Conservation (phyloP, 2,797 vertebrate species). For the Neopelma chrysocephalum region DNA sequence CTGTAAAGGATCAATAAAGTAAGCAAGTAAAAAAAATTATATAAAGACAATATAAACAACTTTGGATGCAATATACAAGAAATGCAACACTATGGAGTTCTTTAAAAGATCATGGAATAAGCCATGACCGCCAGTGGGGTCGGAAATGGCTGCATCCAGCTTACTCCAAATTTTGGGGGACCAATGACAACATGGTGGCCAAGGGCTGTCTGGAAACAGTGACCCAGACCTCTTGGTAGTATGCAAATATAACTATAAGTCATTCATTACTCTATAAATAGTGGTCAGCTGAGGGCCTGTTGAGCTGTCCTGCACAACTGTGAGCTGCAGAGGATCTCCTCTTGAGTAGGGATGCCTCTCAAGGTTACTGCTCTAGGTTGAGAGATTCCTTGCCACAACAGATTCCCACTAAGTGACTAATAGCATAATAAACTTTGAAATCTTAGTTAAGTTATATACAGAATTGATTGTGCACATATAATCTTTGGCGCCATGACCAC, state of each 20-base stretch:
- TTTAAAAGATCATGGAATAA: not conserved
- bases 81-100: not conserved
- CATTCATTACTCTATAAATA: not conserved
- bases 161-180: not conserved
- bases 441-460: not conserved
- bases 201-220: not conserved
- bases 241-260: not conserved
- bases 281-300: not conserved
- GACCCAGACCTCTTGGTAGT: not conserved
- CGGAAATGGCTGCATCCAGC: not conserved
- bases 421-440: not conserved
- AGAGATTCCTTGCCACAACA: not conserved
- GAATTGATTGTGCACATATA: not conserved
- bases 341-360: not conserved
- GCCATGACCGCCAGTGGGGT: rapidly evolving
- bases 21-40: not conserved
- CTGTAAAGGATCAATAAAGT: not conserved
- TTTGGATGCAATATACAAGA: not conserved
- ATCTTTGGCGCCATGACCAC: not conserved
- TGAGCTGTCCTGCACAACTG: not conserved
- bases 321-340: not conserved
- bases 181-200: not conserved
- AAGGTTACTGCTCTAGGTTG: not conserved
- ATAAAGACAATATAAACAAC: not conserved
- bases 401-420: not conserved